These are phyloP conservation scores for Romanogobio albipinnatus DNA, from an alignment of 2,113 vertebrate species.

Conservation along the genomic window DNA sequence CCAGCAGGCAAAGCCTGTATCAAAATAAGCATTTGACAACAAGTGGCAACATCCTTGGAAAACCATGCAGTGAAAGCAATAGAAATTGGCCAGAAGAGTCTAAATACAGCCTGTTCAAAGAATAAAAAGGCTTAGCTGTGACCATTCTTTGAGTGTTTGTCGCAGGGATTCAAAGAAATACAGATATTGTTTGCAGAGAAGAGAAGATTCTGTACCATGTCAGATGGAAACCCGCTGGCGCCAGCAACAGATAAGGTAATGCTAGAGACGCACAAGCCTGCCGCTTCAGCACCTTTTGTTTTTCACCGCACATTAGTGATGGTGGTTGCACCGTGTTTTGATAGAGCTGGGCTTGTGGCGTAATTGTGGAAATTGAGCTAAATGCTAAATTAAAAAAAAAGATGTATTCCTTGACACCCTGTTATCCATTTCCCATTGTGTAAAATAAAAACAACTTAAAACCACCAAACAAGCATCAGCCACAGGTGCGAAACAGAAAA, in stretches of 20 bases:
- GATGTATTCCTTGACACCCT: not conserved
- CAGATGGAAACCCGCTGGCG: slow-evolving; percentile 17
- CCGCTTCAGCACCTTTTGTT: slow-evolving; percentile 29
- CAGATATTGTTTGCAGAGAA: not conserved
- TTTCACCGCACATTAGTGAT: slow-evolving; percentile 31
- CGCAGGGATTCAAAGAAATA: slow-evolving; percentile 35
- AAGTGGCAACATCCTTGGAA: slow-evolving; percentile 43
- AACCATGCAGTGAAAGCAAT: slow-evolving; percentile 39
- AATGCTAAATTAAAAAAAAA: not conserved
- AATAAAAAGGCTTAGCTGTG: not conserved
- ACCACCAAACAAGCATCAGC: not conserved
- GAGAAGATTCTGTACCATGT: slow-evolving; percentile 2
- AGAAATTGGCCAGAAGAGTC: not conserved
- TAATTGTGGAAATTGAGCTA: too few species aligned
- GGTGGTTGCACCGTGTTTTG: slow-evolving; percentile 18
- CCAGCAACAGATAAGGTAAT: slow-evolving; percentile 36
- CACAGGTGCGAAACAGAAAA: not conserved
- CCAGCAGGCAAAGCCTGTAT: slow-evolving; percentile 56
- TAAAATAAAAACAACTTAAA: not conserved
- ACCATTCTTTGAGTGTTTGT: not conserved
- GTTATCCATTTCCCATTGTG: not conserved
- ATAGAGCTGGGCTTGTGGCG: not conserved
- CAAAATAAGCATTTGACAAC: slow-evolving; percentile 58
- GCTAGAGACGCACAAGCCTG: not conserved
- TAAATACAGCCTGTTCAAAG: not conserved